These are phyloP conservation scores for Drosophila recens DNA, from an alignment of 2,888 invertebrate species.

Conservation along the genomic window DNA sequence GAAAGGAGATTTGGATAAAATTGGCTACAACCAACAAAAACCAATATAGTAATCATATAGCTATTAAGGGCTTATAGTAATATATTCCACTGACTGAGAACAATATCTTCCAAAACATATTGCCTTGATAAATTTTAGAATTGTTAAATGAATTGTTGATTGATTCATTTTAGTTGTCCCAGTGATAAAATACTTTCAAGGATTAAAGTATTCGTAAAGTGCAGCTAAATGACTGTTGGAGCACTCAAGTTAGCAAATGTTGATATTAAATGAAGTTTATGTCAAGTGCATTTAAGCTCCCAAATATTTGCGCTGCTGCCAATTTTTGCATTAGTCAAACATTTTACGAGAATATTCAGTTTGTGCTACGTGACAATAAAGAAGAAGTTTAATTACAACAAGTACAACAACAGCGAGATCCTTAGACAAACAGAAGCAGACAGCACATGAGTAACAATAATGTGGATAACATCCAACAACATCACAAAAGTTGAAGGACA, in stretches of 20 bases:
- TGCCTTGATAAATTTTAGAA: background rate
- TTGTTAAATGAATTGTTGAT: constrained; percentile 42
- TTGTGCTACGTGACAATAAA: constrained; percentile 34
- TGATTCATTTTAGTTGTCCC: constrained; percentile 18
- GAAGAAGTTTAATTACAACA: constrained; percentile 30
- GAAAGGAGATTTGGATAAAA: too few relatives aligned
- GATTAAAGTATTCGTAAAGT: constrained; percentile 52
- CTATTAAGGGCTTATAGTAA: background rate
- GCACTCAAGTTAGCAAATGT: constrained; percentile 23
- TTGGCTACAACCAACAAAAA: too few relatives aligned
- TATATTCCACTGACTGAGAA: background rate
- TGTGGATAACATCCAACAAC: constrained; percentile 17
- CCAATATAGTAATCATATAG: too few relatives aligned
- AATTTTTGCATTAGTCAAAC: constrained; percentile 37
- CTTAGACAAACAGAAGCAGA: constrained; percentile 12
- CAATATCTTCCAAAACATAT: background rate
- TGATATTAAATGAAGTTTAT: constrained; percentile 22
- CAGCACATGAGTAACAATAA: constrained; percentile 10
- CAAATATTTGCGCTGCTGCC: constrained; percentile 45
- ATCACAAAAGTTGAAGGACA: constrained; percentile 5
- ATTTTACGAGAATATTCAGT: constrained; percentile 1
- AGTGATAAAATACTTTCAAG: constrained; percentile 43
- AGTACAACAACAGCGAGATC: background rate
- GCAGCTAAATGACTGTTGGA: constrained; percentile 43
- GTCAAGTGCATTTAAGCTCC: constrained; percentile 45